These are phyloP conservation scores for Chloroceryle inda DNA, from an alignment of 2,797 vertebrate species.

Conservation along the genomic window DNA sequence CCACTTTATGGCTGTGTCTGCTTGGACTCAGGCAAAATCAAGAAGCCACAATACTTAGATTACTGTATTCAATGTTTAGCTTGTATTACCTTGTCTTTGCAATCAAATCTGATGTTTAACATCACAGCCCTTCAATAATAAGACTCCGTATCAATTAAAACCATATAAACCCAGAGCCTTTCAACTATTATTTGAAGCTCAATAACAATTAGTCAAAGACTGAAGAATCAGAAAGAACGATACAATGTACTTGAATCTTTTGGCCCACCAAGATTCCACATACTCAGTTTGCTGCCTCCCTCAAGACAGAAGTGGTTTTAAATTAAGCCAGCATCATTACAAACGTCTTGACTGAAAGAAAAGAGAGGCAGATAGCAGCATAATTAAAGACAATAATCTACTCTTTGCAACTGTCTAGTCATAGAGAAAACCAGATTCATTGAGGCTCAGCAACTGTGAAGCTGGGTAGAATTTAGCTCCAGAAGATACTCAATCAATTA, in stretches of 20 bases:
- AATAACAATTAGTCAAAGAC: not conserved
- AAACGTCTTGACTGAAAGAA: not conserved
- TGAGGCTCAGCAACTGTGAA: not conserved
- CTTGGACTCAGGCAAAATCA: constrained; percentile 41
- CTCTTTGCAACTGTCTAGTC: not conserved
- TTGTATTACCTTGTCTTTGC: not conserved
- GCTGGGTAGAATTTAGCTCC: constrained; percentile 7
- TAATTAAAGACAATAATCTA: not conserved
- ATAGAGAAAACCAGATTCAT: not conserved
- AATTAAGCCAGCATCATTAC: not conserved
- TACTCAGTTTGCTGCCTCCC: rapidly evolving
- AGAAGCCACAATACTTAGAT: constrained; percentile 1
- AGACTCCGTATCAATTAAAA: constrained; percentile 23
- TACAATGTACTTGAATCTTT: not conserved
- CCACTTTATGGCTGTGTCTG: constrained; percentile 40
- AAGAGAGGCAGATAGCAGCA: not conserved
- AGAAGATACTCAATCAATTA: not conserved
- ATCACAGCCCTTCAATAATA: not conserved
- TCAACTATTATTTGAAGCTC: not conserved
- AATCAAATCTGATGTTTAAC: constrained; percentile 23
- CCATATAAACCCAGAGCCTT: not conserved
- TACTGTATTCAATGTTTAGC: not conserved
- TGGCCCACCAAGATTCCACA: not conserved
- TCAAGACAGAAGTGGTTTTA: not conserved
- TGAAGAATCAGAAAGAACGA: not conserved